Evolutionary conservation across 2,113 vertebrate species (phyloP).

Genomic region (Oplegnathus fasciatus): DNA sequence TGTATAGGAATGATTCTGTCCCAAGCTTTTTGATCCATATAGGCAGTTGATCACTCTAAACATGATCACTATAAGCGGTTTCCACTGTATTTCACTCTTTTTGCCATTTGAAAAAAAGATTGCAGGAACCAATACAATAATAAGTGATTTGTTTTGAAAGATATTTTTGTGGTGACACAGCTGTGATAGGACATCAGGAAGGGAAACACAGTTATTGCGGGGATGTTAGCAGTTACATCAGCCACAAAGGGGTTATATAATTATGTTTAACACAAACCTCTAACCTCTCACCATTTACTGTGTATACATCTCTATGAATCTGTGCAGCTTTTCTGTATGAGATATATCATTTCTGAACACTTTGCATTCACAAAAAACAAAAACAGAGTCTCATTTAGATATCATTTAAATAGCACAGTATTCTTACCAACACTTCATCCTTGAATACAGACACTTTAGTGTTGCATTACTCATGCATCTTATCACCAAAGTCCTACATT

Average conservation of each 20-base stretch:
- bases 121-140: background rate
- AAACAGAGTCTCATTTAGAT: background rate
- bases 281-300: constrained; percentile 15
- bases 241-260: constrained; percentile 49
- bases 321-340: constrained; percentile 47
- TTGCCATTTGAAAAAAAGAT: background rate
- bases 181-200: constrained; percentile 15
- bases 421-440: constrained; percentile 2
- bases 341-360: constrained; percentile 19
- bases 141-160: background rate
- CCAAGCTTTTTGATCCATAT: no score
- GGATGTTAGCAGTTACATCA: constrained; percentile 44
- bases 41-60: no score
- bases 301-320: constrained; percentile 47
- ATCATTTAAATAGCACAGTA: constrained; percentile 20
- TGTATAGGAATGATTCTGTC: no score
- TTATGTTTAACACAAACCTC: constrained; percentile 21
- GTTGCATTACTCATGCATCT: constrained; percentile 10
- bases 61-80: no score
- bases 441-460: constrained; percentile 5
- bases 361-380: constrained; percentile 36
- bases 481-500: constrained; percentile 1
- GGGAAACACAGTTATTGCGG: background rate
- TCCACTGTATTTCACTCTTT: background rate
- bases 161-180: constrained; percentile 12